Evolutionary conservation across 2,797 vertebrate species (phyloP), one percentile per base, ranked within the genome.

Genomic region (Hirundo rustica): DNA sequence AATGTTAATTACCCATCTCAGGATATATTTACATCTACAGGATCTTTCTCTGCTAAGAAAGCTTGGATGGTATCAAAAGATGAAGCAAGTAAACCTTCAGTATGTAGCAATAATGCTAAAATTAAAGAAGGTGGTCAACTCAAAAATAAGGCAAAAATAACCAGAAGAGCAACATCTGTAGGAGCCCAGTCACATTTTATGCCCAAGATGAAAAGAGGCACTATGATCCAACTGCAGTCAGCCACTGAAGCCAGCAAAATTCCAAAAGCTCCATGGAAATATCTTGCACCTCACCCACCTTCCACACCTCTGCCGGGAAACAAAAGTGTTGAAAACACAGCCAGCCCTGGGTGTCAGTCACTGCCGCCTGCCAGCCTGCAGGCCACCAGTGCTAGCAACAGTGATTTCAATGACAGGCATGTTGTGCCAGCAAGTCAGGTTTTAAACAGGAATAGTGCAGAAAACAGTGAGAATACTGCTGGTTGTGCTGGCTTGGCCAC

Each of bases 41-140:
- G 94, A 95, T 97, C 97, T 96, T 97, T 94, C 89, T 97, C 97
- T 97, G 97, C 98, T 95, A 98, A 98, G 97, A 98, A 98, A 95
- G 97, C 98, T 51, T 99, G 98, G 98, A 87, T 98, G 96, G 94
- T 98, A 95, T 96, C 98, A 82, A 96, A 97, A 95, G 97, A 96
- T 91, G 98, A 98, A 95, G 98, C 98, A 92, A 96, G 68, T 70
- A 97, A 97, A 79, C 60, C 86, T 58, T 85, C 70, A 47, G 61
- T 95, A 62, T 82, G 44, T 87, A 85, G 70, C 48, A 89, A 92
- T 38, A 97, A 97, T 94, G 96, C 96, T 96, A 98, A 97, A 97
- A 93, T 65, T 93, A 97, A 95, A 20, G 96, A 91, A 75, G 75
- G 70, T 88, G 92, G 67, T 91, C 83, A 93, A 67, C 95, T 94